phyloP scores from a whole-genome alignment of 2,797 vertebrate species.

The Basileuterus tristriatus region DNA sequence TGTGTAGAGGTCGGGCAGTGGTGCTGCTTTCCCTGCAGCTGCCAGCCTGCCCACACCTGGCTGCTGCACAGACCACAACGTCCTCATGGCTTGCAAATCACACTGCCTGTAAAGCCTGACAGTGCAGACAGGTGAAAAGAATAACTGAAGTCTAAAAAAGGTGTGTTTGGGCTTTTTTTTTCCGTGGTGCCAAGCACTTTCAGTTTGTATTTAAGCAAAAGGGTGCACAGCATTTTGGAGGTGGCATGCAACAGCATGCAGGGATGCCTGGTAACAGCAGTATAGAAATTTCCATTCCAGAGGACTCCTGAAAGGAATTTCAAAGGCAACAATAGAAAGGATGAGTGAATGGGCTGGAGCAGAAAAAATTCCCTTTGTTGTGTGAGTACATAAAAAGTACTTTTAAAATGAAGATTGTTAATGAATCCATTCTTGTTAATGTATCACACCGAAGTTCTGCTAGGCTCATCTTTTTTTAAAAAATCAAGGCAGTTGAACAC shows the following conservation, averaged over 20 bases:
- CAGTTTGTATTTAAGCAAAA: not conserved
- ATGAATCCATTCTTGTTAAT: not conserved
- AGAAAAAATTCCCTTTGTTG: not conserved
- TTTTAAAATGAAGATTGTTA: not conserved
- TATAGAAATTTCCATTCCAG: not conserved
- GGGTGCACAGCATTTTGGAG: not conserved
- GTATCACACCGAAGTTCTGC: not conserved
- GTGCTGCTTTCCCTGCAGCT: not conserved
- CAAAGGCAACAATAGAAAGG: not conserved
- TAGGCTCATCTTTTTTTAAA: not conserved
- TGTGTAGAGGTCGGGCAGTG: fast-evolving
- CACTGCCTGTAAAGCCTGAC: not conserved
- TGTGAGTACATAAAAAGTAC: not conserved
- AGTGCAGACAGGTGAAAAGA: not conserved
- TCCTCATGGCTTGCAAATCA: not conserved
- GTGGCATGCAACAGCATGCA: not conserved
- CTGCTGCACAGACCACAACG: fast-evolving
- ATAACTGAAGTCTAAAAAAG: not conserved
- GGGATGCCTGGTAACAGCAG: not conserved
- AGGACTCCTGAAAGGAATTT: not conserved
- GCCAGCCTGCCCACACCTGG: not conserved
- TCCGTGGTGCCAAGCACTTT: not conserved
- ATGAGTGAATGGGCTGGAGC: not conserved
- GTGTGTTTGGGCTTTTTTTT: not conserved
- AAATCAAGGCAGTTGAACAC: not conserved